Base-by-base conservation (phyloP, 2,113 vertebrate genomes). In the Strix uralensis region DNA sequence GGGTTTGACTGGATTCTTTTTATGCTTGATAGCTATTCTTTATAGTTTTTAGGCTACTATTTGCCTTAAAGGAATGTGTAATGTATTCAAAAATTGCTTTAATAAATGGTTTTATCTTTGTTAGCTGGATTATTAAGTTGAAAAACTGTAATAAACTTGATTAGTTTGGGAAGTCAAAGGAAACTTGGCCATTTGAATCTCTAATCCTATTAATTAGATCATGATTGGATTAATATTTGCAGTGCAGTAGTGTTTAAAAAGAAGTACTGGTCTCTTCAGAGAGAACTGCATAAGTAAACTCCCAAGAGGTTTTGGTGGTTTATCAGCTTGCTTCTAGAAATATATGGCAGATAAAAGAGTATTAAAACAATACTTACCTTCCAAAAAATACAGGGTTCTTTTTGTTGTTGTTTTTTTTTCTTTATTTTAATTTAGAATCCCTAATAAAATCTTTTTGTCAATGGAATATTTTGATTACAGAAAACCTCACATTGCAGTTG, bases 121-220 rank as follows among this genome's bases (percentile, higher is more conserved):
- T 88, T 96, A 92, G 90, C 85, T 90, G 79, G 88, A 86, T 96
- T 95, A 93, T 95, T 94, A 95, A 88, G 81, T 90, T 61, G 77
- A 83, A 96, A 92, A 96, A 88, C 94, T 88, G 79, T 90, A 92
- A 88, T 93, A 90, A 93, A 94, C 46, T 90, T 94, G 81, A 83
- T 95, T 96, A 94, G 90, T 83, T 97, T 92, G 75, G 79, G 71
- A 96, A 91, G 65, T 81, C 74, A 78, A 4, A 85, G 70, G 70
- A 73, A 79, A 82, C 85, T 81, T 88, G 92, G 83, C 82, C 79
- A 77, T 94, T 96, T 88, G 81, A 90, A 82, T 90, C 63, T 83
- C 63, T 96, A 96, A 96, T 94, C 71, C 85, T 92, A 75, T 94
- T 95, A 96, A 96, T 97, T 93, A 95, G 92, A 78, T 93, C 80